These are phyloP conservation scores for Pelosia muscerda DNA, from an alignment of 2,888 invertebrate species.

Conservation along the genomic window DNA sequence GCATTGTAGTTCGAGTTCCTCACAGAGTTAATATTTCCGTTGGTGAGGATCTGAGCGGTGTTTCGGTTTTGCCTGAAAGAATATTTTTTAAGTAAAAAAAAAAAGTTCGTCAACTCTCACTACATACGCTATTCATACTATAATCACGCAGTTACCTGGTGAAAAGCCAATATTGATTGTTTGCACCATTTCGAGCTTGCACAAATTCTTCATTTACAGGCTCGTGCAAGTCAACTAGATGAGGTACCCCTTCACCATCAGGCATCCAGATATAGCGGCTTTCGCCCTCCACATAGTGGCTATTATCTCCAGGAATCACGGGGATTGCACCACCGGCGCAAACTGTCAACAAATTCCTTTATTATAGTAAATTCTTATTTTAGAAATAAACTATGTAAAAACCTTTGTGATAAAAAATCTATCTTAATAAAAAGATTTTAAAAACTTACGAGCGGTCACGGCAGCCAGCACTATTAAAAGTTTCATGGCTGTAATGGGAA, in stretches of 20 bases:
- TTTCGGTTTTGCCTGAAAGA: conserved; percentile 60
- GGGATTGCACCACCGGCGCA: conserved; percentile 58
- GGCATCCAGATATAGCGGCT: conserved; percentile 73
- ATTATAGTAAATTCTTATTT: neutral
- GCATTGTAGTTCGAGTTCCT: conserved; percentile 62
- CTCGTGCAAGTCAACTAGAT: conserved; percentile 64
- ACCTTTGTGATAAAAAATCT: too few relatives aligned
- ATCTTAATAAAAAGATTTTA: neutral
- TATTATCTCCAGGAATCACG: conserved; percentile 62
- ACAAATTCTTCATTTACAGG: conserved; percentile 49
- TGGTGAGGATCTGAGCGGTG: conserved; percentile 57
- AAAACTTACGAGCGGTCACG: conserved; percentile 55
- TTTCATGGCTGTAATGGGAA: conserved; percentile 47
- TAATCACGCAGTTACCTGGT: conserved; percentile 55
- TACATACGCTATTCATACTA: neutral
- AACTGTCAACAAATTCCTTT: conserved; percentile 41
- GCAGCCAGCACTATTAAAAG: conserved; percentile 51
- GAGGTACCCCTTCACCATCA: conserved; percentile 63
- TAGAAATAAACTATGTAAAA: neutral
- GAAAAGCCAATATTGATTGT: conserved; percentile 69
- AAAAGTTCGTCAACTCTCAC: neutral
- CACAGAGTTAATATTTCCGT: conserved; percentile 61
- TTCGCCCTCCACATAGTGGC: conserved; percentile 67
- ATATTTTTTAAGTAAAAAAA: neutral
- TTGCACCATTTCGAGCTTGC: conserved; percentile 58